phyloP scores from a whole-genome alignment of 2,113 vertebrate species.

The Heptranchias perlo region DNA sequence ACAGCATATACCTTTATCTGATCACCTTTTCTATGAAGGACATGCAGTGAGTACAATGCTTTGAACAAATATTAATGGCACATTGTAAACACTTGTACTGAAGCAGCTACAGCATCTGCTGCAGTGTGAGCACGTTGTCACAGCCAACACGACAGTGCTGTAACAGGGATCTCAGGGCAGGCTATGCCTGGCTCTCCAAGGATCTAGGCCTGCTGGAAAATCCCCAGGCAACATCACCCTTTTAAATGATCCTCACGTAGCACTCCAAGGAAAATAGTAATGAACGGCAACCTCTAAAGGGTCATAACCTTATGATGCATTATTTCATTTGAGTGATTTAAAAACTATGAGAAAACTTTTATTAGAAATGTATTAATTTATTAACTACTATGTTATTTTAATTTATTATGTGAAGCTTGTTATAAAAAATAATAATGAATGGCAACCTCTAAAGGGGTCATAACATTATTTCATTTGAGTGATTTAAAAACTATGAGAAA shows the following conservation, averaged over 20 bases:
- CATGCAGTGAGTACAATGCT: not conserved
- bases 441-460: not conserved
- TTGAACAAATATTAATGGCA: not conserved
- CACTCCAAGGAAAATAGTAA: not conserved
- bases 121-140: not conserved
- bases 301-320: not conserved
- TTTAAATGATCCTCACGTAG: not conserved
- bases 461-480: not conserved
- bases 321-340: not conserved
- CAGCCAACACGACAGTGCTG: not conserved
- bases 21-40: not conserved
- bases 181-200: not conserved
- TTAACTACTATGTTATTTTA: not conserved
- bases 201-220: not conserved
- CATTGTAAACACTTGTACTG: not conserved
- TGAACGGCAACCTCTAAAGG: not conserved
- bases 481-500: not conserved
- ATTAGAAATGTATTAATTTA: not conserved
- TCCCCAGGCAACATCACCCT: not conserved
- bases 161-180: not conserved
- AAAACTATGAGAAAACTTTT: not conserved
- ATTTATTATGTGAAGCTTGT: not conserved
- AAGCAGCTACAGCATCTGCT: no score
- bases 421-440: not conserved
- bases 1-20: not conserved